Base-by-base conservation (phyloP, 2,113 vertebrate species). In the Trogon melanurus region DNA sequence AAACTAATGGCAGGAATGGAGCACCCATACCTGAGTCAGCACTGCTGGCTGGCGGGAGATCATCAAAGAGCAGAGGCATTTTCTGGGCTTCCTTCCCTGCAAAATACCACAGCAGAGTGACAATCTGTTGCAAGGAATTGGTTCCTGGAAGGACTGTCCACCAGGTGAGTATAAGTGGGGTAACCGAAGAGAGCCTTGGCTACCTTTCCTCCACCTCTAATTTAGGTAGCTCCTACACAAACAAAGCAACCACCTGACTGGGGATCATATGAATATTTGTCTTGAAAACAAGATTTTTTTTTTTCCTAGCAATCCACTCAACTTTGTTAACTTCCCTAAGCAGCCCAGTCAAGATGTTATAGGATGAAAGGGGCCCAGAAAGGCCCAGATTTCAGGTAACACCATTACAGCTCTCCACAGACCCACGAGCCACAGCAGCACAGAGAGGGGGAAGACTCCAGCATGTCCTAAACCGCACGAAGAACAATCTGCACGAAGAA, bases 1-100 rank as follows among this genome's bases (percentile, higher is more conserved):
- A 80, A 80, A 36, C 11, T 5, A 34, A 38, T 0, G 16, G 14
- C 47, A 96, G 72, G 92, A 69, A 85, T 0, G 4, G 92, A 97
- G 53, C n/a, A 53, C 5, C 78, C 97, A 78, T 98, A 98, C 98
- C 98, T 98, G 98, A 95, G 93, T 96, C 96, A 82, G 96, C 71
- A 85, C 97, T 96, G 95, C 97, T 64, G 94, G 96, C 96, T 5
- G 97, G 97, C 36, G 98, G 98, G 29, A 98, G 97, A 75, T 95
- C 97, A 1, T 98, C 98, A 18, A 97, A 98, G 54, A 98, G 98
- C 66, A 97, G 83, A 47, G 97, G 20, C 81, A 91, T 95, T 18
- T 86, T 94, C 83, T 87, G 96, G 14, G 85, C 41, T 32, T 97
- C 98, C 18, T 96, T 95, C 66, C 97, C 98, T 98, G 84, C 72